Conservation (phyloP, 2,113 vertebrate species). For the Scatophagus argus region DNA sequence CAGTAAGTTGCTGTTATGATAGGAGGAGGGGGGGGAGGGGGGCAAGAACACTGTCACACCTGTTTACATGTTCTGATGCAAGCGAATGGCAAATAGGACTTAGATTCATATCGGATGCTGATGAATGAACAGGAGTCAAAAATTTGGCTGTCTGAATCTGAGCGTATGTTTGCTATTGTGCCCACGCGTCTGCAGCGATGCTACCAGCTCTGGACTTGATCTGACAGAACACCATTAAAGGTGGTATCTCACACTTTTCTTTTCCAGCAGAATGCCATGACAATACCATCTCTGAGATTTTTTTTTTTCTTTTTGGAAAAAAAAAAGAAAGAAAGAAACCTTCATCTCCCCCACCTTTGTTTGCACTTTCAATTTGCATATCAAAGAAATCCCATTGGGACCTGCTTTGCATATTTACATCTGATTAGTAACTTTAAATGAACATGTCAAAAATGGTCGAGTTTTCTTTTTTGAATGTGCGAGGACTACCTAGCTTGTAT, state of each 20-base stretch:
- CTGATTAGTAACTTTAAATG: constrained; percentile 86
- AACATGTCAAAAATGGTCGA: constrained; percentile 85
- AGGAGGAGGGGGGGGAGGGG: constrained; percentile 47
- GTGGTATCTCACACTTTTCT: constrained; percentile 47
- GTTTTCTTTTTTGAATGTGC: constrained; percentile 76
- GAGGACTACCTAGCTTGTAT: constrained; percentile 80
- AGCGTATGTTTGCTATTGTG: neutral
- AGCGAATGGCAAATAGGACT: constrained; percentile 54
- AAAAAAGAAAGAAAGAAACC: constrained; percentile 35
- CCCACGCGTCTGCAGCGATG: neutral
- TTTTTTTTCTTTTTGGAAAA: constrained; percentile 25
- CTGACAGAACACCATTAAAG: constrained; percentile 37
- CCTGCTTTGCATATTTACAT: constrained; percentile 87
- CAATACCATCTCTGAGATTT: constrained; percentile 59
- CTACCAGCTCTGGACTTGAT: constrained; percentile 26
- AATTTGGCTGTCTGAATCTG: constrained; percentile 24
- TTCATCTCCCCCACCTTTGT: constrained; percentile 82
- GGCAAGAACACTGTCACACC: constrained; percentile 38
- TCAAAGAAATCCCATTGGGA: constrained; percentile 83
- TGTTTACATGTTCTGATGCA: constrained; percentile 68
- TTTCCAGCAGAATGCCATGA: constrained; percentile 56
- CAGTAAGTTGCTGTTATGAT: constrained; percentile 78
- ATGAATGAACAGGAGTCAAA: constrained; percentile 55
- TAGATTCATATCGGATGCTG: constrained; percentile 65
- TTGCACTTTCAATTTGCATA: constrained; percentile 84